Conservation (phyloP, 2,113 vertebrate species). For the Mustela lutreola region DNA sequence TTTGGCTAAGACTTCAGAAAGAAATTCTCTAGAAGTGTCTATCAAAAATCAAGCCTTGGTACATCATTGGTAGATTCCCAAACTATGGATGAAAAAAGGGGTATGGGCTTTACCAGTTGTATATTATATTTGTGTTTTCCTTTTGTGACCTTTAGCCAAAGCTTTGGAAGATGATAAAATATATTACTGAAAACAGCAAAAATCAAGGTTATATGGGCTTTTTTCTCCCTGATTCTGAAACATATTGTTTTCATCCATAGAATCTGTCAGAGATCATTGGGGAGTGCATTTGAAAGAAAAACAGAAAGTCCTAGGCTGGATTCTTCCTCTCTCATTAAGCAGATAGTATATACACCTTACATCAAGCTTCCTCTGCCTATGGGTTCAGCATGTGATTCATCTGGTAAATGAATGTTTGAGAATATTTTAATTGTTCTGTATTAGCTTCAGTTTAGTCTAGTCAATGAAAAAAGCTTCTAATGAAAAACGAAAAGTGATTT, state of each 20-base stretch:
- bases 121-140: neutral
- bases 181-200: conserved; percentile 4
- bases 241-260: neutral
- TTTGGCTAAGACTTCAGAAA: neutral
- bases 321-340: neutral
- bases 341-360: neutral
- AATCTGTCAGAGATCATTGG: neutral
- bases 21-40: neutral
- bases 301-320: neutral
- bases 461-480: neutral
- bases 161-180: neutral
- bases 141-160: neutral
- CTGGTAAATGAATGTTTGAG: neutral
- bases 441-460: neutral
- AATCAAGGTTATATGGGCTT: neutral
- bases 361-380: neutral
- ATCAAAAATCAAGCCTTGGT: neutral
- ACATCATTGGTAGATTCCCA: neutral
- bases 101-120: neutral
- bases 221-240: neutral
- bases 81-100: neutral
- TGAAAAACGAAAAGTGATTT: conserved; percentile 17
- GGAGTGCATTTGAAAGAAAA: conserved; percentile 8
- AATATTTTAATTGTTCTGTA: neutral
- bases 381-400: neutral